Conservation (phyloP, 1,140 invertebrate genomes). For the Drosophila pallidifrons region DNA sequence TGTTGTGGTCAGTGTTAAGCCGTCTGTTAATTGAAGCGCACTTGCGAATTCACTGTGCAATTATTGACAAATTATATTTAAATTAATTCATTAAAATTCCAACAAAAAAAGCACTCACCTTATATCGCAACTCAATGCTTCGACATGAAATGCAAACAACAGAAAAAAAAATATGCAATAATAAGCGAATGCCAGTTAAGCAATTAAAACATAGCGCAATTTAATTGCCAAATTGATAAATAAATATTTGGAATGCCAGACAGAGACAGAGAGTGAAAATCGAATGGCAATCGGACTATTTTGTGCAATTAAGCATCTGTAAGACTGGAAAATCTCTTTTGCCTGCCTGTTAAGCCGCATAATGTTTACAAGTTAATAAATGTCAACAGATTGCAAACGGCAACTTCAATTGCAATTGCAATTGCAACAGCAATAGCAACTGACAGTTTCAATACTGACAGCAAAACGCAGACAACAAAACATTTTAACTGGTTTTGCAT, state of each 20-base stretch:
- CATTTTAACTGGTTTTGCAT: slow-evolving; percentile 63
- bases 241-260: slow-evolving; percentile 41
- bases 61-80: slow-evolving; percentile 64
- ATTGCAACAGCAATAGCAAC: slow-evolving; percentile 17
- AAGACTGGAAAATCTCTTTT: slow-evolving; percentile 53
- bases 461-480: slow-evolving; percentile 48
- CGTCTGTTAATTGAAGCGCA: slow-evolving; percentile 69
- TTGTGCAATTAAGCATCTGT: slow-evolving; percentile 50
- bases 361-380: slow-evolving; percentile 72
- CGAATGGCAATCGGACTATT: slow-evolving; percentile 8
- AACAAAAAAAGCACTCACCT: slow-evolving; percentile 35
- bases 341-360: slow-evolving; percentile 22
- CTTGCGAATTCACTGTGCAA: slow-evolving; percentile 47
- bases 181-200: slow-evolving; percentile 60
- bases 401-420: slow-evolving; percentile 12
- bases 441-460: slow-evolving; percentile 58
- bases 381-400: slow-evolving; percentile 41
- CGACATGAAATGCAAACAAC: slow-evolving; percentile 42
- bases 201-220: slow-evolving; percentile 49
- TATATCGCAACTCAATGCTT: not conserved
- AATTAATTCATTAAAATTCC: slow-evolving; percentile 68
- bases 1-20: slow-evolving; percentile 58
- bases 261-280: slow-evolving; percentile 1
- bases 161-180: slow-evolving; percentile 55
- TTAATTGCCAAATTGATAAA: slow-evolving; percentile 64